Base-by-base conservation (phyloP, 2,888 invertebrate species). In the Muschampia plurimacula region DNA sequence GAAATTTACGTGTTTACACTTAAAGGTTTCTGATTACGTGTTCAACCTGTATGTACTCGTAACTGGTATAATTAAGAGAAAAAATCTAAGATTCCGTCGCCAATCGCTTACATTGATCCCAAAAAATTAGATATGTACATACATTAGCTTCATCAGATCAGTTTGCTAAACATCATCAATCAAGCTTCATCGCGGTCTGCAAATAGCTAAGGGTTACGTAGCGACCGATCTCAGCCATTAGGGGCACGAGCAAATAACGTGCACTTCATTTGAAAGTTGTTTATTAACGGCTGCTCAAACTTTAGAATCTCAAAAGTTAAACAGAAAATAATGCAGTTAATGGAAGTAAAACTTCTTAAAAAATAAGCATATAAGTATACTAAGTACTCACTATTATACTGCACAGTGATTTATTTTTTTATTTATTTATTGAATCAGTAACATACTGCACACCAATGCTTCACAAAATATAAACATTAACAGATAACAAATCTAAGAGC, bases 121-220 rank as follows among this genome's bases (percentile, higher is more conserved):
- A 49, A 22, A 15, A 22, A 8, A 15, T 52, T 13, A 62, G 9
- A 0, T 70, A 69, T 70, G 71, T 74, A 77, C 73, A 78, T 77
- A 77, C 75, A 76, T 76, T 76, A 79, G 74, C 76, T 66, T 49
- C 74, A 75, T 52, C 52, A 52, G 75, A 65, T 70, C 55, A 57
- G 70, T 71, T 74, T 74, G 74, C 75, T 74, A 74, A 76, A 78
- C 75, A 76, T 73, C 74, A 78, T 78, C 76, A 78, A 78, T 78
- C 78, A 78, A 59, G 57, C 65, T 65, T 57, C 57, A 12, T 69
- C 41, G 57, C 63, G 44, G 65, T 28, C 59, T n/a, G 70, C 59
- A 70, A 70, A 70, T 65, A 71, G 59, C 71, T 46, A 57, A 59
- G 55, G 55, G 64, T 64, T 57, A 28, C 12, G 60, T n/a, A 39